These are phyloP conservation scores for Eucriotettix oculatus DNA, from an alignment of 2,888 invertebrate genomes.

Conservation along the genomic window DNA sequence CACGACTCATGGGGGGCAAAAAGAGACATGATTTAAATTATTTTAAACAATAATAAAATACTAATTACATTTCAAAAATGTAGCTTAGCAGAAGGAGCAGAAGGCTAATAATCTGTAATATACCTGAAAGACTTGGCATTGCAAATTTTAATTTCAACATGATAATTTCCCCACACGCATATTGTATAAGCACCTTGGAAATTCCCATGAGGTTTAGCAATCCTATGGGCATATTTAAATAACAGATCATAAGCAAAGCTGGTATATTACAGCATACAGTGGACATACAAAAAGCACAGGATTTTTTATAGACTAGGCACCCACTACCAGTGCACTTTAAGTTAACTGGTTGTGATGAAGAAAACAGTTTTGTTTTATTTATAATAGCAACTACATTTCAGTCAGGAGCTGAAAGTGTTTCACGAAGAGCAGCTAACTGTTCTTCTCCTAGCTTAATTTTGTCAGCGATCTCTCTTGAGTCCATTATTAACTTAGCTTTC, in stretches of 20 bases:
- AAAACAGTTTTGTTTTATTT: not conserved
- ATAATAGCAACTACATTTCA: not conserved
- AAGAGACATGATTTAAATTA: not conserved
- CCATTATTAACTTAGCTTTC: conserved; percentile 72
- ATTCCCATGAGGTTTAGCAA: not conserved
- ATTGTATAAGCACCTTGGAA: not conserved
- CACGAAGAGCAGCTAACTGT: conserved; percentile 54
- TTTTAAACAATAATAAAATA: not conserved
- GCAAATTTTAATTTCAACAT: not conserved
- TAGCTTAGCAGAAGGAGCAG: too few relatives aligned
- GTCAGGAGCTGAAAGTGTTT: conserved; percentile 26
- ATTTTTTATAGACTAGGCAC: conserved; percentile 11
- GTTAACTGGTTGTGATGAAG: not conserved
- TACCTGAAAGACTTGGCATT: not conserved
- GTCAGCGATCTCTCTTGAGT: conserved; percentile 64
- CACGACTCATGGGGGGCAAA: too few relatives aligned
- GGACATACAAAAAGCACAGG: not conserved
- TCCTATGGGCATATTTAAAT: not conserved
- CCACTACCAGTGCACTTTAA: conserved; percentile 2
- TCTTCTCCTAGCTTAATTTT: conserved; percentile 69
- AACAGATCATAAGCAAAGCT: not conserved
- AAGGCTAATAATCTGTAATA: not conserved
- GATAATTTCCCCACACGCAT: not conserved
- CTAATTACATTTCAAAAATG: not conserved
- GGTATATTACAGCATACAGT: not conserved